Evolutionary conservation across 2,797 vertebrate genomes (phyloP).

Genomic region (Amniataba percoides): DNA sequence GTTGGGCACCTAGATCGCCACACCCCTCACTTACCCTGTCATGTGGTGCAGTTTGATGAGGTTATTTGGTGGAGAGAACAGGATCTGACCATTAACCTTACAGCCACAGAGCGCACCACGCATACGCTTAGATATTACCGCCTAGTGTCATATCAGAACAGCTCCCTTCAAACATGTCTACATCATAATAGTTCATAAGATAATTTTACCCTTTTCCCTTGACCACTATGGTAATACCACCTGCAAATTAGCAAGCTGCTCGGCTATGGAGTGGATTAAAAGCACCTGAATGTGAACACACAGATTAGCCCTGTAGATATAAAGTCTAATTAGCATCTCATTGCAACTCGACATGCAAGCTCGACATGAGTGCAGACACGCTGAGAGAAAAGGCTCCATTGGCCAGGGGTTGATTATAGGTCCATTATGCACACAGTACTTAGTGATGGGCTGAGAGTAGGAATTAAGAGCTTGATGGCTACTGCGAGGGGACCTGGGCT

Average conservation of each 20-base stretch:
- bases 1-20: constrained; percentile 79
- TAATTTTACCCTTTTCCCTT: constrained; percentile 47
- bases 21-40: constrained; percentile 85
- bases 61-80: constrained; percentile 79
- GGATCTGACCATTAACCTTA: constrained; percentile 64
- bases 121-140: constrained; percentile 33
- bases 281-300: constrained; percentile 83
- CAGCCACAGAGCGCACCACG: constrained; percentile 34
- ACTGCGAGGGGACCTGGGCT: constrained; percentile 76
- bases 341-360: constrained; percentile 79
- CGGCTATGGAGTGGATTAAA: constrained; percentile 78
- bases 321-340: constrained; percentile 85
- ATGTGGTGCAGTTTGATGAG: constrained; percentile 82
- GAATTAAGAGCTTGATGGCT: constrained; percentile 84
- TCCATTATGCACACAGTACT: constrained; percentile 82
- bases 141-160: constrained; percentile 22
- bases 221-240: constrained; percentile 62
- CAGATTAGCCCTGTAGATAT: constrained; percentile 81
- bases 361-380: constrained; percentile 80
- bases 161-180: constrained; percentile 49
- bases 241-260: constrained; percentile 74
- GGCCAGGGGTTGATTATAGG: constrained; percentile 83
- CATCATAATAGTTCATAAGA: constrained; percentile 58
- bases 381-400: constrained; percentile 79
- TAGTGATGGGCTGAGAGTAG: constrained; percentile 79